phyloP scores from a whole-genome alignment of 2,888 invertebrate species.

The Epirrita christyi region DNA sequence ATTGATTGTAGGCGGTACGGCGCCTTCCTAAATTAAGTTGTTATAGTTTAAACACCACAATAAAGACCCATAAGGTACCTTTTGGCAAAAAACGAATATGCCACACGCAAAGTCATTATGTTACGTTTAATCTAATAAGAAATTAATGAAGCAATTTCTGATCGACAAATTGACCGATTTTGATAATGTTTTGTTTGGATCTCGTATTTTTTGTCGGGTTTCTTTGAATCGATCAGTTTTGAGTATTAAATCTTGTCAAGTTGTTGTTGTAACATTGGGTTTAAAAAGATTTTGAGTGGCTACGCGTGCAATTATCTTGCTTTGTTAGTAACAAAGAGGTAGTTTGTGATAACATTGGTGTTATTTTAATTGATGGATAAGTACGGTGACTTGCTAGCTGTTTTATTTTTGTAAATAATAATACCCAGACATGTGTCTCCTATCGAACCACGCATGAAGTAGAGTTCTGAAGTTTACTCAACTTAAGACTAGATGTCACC shows the following conservation, averaged over 20 bases:
- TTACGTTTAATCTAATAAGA: constrained; percentile 70
- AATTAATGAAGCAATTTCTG: constrained; percentile 69
- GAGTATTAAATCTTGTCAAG: constrained; percentile 20
- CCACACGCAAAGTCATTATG: constrained; percentile 77
- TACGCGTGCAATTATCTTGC: constrained; percentile 19
- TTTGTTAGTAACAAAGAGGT: constrained; percentile 23
- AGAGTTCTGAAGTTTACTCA: no score
- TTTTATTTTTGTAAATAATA: constrained; percentile 10
- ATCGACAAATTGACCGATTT: constrained; percentile 59
- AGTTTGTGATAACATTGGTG: constrained; percentile 29
- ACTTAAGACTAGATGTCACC: no score
- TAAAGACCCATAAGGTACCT: constrained; percentile 67
- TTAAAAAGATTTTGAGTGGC: constrained; percentile 42
- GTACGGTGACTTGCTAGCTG: constrained; percentile 45
- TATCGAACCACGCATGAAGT: no score
- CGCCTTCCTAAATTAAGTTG: constrained; percentile 81
- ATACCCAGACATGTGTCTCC: no score
- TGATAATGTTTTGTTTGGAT: constrained; percentile 48
- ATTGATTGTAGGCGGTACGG: constrained; percentile 76
- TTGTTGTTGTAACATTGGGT: constrained; percentile 35
- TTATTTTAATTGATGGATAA: constrained; percentile 43
- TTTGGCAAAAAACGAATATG: constrained; percentile 70
- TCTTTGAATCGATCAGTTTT: constrained; percentile 49
- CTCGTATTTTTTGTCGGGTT: constrained; percentile 45
- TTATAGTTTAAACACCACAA: constrained; percentile 74